phyloP scores from a whole-genome alignment of 1,140 invertebrate genomes.

The Drosophila jambulina region DNA sequence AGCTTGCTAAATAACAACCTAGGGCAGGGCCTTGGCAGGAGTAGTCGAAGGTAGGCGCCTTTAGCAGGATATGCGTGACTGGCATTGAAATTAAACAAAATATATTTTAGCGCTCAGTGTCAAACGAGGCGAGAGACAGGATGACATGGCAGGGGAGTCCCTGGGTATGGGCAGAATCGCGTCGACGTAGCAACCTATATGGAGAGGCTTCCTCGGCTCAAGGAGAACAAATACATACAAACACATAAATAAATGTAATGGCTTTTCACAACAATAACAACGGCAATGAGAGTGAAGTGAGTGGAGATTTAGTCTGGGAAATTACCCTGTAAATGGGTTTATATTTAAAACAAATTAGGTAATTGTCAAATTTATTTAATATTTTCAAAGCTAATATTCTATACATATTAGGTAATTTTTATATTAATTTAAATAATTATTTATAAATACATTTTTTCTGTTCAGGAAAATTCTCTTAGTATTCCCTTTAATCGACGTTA shows the following conservation, averaged over 20 bases:
- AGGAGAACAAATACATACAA: slow-evolving; percentile 28
- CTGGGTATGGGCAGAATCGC: slow-evolving; percentile 3
- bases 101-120: slow-evolving; percentile 63
- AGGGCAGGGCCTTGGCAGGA: slow-evolving; percentile 19
- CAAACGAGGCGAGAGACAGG: slow-evolving; percentile 66
- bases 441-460: too few species aligned
- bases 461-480: too few species aligned
- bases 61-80: slow-evolving; percentile 79
- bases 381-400: neutral
- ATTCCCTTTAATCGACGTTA: too few species aligned
- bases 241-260: slow-evolving; percentile 80
- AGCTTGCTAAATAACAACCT: slow-evolving; percentile 41
- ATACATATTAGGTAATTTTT: neutral
- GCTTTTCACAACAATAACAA: slow-evolving; percentile 61
- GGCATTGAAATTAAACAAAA: slow-evolving; percentile 75
- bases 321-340: slow-evolving; percentile 24
- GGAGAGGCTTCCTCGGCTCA: slow-evolving; percentile 34
- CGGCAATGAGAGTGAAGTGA: slow-evolving; percentile 11
- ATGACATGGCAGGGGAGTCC: slow-evolving; percentile 9
- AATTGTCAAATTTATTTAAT: neutral
- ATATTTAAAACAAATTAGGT: too few species aligned
- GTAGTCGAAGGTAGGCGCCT: slow-evolving; percentile 1
- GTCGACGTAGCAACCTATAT: slow-evolving; percentile 55
- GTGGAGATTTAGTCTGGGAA: neutral
- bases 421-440: neutral